Percentiles rank a stretch among this genome's conserved stretches.
These are phyloP conservation scores for Doryteuthis pealeii DNA, from an alignment of 1,140 invertebrate species.

Conservation along the genomic window DNA sequence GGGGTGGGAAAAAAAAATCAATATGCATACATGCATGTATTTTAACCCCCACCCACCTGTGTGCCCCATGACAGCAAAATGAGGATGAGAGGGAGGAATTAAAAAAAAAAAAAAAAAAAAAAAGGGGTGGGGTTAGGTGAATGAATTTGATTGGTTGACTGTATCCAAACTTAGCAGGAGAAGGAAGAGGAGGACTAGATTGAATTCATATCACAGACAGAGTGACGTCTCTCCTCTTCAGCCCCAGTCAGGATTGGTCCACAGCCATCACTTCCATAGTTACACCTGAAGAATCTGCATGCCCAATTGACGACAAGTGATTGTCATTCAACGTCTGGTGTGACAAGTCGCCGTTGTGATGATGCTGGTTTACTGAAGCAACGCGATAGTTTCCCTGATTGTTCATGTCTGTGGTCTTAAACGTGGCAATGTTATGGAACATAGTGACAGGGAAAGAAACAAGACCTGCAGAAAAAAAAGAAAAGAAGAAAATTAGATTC, in stretches of 20 bases:
- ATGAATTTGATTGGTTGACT: no score
- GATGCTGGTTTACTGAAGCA: slow-evolving; percentile 59
- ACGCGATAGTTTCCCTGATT: background rate
- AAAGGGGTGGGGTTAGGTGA: no score
- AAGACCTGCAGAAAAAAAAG: slow-evolving; percentile 71
- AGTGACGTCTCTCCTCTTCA: background rate
- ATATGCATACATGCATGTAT: no score
- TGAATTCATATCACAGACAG: slow-evolving; percentile 4
- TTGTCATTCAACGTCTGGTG: background rate
- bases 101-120: no score
- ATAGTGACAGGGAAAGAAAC: slow-evolving; percentile 94
- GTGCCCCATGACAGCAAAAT: no score
- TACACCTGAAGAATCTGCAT: background rate
- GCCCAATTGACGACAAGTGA: background rate
- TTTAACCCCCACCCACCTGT: no score
- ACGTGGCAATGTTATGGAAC: slow-evolving; percentile 92
- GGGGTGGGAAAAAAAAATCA: no score
- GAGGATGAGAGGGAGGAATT: no score
- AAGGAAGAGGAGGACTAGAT: background rate
- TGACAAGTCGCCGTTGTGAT: slow-evolving; percentile 21
- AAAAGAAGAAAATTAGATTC: slow-evolving; percentile 15
- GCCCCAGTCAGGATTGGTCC: background rate
- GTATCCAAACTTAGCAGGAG: background rate
- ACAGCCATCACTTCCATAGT: slow-evolving; percentile 1
- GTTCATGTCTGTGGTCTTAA: slow-evolving; percentile 29